phyloP scores from a whole-genome alignment of 2,797 vertebrate species.

The Aplochiton taeniatus region DNA sequence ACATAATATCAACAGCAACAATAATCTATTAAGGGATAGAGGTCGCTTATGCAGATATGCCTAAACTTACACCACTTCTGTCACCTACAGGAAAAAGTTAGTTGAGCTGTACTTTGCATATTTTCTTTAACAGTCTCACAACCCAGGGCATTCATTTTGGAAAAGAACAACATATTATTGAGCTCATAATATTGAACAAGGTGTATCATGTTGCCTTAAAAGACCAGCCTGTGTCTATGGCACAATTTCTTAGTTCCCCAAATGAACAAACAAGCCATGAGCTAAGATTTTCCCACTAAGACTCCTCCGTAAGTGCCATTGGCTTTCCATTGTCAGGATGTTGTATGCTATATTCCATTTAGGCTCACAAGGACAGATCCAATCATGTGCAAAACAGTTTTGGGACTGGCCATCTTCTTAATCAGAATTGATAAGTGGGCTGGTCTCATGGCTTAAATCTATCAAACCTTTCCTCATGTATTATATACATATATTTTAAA shows the following conservation, averaged over 20 bases:
- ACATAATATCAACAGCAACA: too few relatives aligned
- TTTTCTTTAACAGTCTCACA: conserved; percentile 23
- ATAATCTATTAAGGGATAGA: too few relatives aligned
- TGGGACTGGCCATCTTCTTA: conserved; percentile 37
- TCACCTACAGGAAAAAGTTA: not conserved
- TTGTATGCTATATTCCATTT: conserved; percentile 27
- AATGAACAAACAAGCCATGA: conserved; percentile 29
- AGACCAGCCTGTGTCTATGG: conserved; percentile 52
- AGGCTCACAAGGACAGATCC: conserved; percentile 37
- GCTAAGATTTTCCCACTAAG: conserved; percentile 20
- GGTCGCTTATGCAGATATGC: too few relatives aligned
- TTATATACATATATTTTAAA: too few relatives aligned
- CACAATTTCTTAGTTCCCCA: conserved; percentile 39
- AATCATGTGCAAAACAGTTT: conserved; percentile 30
- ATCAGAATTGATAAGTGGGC: conserved; percentile 17
- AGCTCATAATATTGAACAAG: conserved; percentile 16
- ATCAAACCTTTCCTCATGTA: too few relatives aligned
- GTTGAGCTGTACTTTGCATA: conserved; percentile 6
- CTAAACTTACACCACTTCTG: too few relatives aligned
- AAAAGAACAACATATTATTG: conserved; percentile 17
- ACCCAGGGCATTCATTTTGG: conserved; percentile 30
- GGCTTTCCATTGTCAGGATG: conserved; percentile 19
- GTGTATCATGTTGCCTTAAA: conserved; percentile 30
- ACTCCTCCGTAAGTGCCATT: conserved; percentile 19
- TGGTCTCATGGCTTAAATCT: not conserved